These are phyloP conservation scores for Pipistrellus nathusii DNA, from an alignment of 2,797 vertebrate species.

Conservation along the genomic window DNA sequence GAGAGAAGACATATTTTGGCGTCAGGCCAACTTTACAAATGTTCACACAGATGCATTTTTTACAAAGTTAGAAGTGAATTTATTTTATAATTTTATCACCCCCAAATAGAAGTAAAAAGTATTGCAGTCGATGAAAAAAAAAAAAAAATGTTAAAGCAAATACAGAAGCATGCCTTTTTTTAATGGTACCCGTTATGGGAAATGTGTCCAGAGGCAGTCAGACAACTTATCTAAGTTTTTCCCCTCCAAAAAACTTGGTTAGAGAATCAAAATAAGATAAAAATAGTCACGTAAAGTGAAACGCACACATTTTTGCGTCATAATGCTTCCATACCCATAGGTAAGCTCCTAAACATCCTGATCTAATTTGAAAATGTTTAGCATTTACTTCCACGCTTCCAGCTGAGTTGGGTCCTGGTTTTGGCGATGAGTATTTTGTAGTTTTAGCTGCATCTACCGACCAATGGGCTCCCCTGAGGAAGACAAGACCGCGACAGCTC, in stretches of 20 bases:
- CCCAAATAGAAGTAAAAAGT: neutral
- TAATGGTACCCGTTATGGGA: neutral
- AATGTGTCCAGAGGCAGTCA: neutral
- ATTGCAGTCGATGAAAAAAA: neutral
- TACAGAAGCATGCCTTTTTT: neutral
- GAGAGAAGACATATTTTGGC: conserved; percentile 59
- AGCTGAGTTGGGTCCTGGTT: neutral
- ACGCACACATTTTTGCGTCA: neutral
- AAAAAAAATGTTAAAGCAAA: neutral
- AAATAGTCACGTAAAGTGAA: neutral
- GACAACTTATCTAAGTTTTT: neutral
- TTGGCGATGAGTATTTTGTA: neutral
- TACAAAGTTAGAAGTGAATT: conserved; percentile 39
- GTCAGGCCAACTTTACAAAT: conserved; percentile 38
- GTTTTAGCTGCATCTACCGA: neutral
- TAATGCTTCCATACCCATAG: neutral
- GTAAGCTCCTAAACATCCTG: neutral
- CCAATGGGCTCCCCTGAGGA: neutral
- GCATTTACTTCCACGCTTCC: neutral
- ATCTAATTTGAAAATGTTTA: neutral
- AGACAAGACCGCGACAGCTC: neutral
- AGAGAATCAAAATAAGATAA: neutral
- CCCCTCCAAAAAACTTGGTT: neutral
- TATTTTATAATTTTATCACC: conserved; percentile 7
- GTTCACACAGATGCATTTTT: neutral